Evolutionary conservation across 1,140 invertebrate genomes (phyloP), one percentile per base, ranked within the genome.

Genomic region (Oedothorax gibbosus): DNA sequence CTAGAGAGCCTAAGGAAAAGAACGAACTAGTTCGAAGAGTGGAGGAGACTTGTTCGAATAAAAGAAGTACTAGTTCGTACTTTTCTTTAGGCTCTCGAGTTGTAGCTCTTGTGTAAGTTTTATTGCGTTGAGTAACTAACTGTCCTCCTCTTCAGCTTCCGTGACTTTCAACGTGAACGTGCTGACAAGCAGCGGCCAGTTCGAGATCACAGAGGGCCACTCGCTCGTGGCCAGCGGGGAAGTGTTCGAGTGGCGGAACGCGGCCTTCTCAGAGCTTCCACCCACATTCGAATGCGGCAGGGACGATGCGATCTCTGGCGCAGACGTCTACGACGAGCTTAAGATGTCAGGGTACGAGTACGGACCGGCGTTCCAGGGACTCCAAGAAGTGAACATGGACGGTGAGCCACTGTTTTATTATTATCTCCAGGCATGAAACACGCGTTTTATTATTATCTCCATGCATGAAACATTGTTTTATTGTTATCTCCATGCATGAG

Each of bases 311-410:
- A 9, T 83, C n/a, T 64, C 69, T 11, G 81, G 75, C 0, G 18
- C 35, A 53, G 92, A 92, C 82, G 86, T 92, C 15, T 92, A 92
- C 88, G 92, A 92, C 82, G 91, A 92, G 86, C 88, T 92, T 21
- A 88, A 91, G 86, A 89, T 92, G 4, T 87, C 90, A 51, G 92
- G 92, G 20, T 92, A 92, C 87, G 91, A 92, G 78, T 92, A 92
- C 88, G 91, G 91, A 64, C 89, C 90, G 66, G 88, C 88, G 50
- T 92, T 92, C 88, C 90, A 91, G 87, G 91, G 89, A n/a, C 89
- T 91, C 71, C 18, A 60, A 14, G 81, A 87, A 85, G 60, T 81
- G 9, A 73, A 68, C 62, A 65, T 54, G 14, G 66, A 79, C 14
- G 76, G 86, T 73, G 76, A 75, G n/a, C 12, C 53, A 50, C 10